Evolutionary conservation across 2,113 vertebrate species (phyloP), one percentile per base, ranked within the genome.

Genomic region (Calypte anna): DNA sequence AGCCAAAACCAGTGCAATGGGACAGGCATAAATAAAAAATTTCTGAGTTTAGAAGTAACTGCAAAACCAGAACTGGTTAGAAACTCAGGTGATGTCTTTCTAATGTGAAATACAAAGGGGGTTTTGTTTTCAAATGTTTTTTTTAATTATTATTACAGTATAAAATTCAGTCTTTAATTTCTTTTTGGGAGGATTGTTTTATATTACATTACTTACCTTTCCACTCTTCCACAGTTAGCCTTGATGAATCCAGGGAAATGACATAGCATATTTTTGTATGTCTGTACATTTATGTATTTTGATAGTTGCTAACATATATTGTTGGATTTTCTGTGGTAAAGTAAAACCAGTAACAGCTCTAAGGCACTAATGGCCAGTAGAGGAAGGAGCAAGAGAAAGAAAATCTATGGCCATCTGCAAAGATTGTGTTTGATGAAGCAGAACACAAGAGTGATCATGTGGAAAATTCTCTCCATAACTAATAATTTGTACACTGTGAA

Each of bases 401-500:
- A n/a, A 64, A 87, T 43, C 57, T 87, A 44, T 33, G 61, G 48
- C 22, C 15, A 7, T 84, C 31, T 74, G 78, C 53, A 82, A 13
- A 20, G 24, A 6, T 16, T 63, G 58, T 78, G 38, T 19, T 82
- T 74, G 53, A 9, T 51, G 48, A 92, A 86, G 36, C 51, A 62
- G 31, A 67, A 78, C 57, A 40, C 12, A 57, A 28, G 50, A 82
- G 53, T 53, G 53, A 59, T 68, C 59, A 19, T 24, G 5, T 55
- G 55, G 48, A 90, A 82, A 51, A 69, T 5, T 92, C 31, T 90
- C 24, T 58, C 88, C 36, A 3, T 83, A 36, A 58, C 54, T 54
- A 18, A 8, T 73, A 50, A 67, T 13, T 70, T 88, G 59, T 86
- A 69, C 53, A 61, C 73, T 95, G 76, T 96, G 88, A 86, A 91